These are phyloP conservation scores for Cerastis rubricosa DNA, from an alignment of 2,888 invertebrate species.

Conservation along the genomic window DNA sequence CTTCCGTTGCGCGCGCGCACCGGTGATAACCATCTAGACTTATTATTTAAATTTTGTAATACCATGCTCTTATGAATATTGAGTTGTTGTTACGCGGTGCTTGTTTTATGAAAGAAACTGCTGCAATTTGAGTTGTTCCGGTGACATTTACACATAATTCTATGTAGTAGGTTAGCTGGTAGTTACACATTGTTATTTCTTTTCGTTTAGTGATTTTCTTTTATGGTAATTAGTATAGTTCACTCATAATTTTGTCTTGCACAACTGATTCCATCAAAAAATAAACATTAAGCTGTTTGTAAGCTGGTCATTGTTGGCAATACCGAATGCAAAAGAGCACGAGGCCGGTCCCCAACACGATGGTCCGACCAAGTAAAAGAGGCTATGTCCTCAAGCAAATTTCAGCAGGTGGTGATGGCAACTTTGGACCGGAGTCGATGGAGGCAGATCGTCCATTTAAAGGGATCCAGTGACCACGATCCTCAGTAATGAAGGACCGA, in stretches of 20 bases:
- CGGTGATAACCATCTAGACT: slow-evolving; percentile 74
- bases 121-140: slow-evolving; percentile 39
- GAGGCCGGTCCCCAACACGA: no score
- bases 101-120: slow-evolving; percentile 38
- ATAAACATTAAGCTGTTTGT: neutral
- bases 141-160: slow-evolving; percentile 33
- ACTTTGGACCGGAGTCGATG: no score
- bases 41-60: slow-evolving; percentile 66
- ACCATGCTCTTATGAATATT: slow-evolving; percentile 57
- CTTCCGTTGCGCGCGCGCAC: slow-evolving; percentile 76
- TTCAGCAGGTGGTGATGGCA: no score
- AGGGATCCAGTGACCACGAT: no score
- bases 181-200: neutral
- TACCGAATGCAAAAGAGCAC: no score
- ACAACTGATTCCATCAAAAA: neutral
- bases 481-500: no score
- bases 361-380: no score
- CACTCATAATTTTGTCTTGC: neutral
- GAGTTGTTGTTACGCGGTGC: slow-evolving; percentile 36
- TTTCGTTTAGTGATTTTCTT: neutral
- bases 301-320: no score
- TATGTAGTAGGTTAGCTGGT: neutral
- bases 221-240: neutral
- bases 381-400: no score
- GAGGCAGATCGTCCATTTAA: no score